phyloP scores from a whole-genome alignment of 2,888 invertebrate genomes.

The Athalia cordata region DNA sequence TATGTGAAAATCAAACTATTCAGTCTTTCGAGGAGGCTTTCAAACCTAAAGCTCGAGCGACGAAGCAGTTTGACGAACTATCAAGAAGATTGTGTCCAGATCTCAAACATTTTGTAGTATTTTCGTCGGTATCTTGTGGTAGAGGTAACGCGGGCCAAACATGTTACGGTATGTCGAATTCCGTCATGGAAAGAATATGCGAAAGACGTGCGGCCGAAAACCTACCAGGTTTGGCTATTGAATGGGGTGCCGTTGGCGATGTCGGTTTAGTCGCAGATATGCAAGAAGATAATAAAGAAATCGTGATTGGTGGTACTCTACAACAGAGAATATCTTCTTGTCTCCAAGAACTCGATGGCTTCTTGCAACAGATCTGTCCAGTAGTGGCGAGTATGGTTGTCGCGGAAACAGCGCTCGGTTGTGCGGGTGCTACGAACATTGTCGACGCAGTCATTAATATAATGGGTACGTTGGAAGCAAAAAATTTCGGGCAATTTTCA shows the following conservation, averaged over 20 bases:
- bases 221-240: constrained; percentile 76
- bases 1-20: constrained; percentile 73
- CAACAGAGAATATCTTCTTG: constrained; percentile 82
- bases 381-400: constrained; percentile 85
- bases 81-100: constrained; percentile 71
- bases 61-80: constrained; percentile 74
- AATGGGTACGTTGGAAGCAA: constrained; percentile 70
- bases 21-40: constrained; percentile 72
- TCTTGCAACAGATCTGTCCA: constrained; percentile 74
- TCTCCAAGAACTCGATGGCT: constrained; percentile 75
- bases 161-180: constrained; percentile 79
- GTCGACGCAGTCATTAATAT: constrained; percentile 84
- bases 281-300: constrained; percentile 69
- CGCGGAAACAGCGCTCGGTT: constrained; percentile 83
- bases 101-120: constrained; percentile 76
- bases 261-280: constrained; percentile 78
- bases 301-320: constrained; percentile 78
- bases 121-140: constrained; percentile 78
- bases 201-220: constrained; percentile 72
- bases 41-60: constrained; percentile 76
- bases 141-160: constrained; percentile 76
- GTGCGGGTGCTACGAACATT: constrained; percentile 79
- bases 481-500: constrained; percentile 74
- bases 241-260: constrained; percentile 82
- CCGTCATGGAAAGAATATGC: constrained; percentile 77